Evolutionary conservation across 2,113 vertebrate genomes (phyloP).

Genomic region (Cynopterus brachyotis): DNA sequence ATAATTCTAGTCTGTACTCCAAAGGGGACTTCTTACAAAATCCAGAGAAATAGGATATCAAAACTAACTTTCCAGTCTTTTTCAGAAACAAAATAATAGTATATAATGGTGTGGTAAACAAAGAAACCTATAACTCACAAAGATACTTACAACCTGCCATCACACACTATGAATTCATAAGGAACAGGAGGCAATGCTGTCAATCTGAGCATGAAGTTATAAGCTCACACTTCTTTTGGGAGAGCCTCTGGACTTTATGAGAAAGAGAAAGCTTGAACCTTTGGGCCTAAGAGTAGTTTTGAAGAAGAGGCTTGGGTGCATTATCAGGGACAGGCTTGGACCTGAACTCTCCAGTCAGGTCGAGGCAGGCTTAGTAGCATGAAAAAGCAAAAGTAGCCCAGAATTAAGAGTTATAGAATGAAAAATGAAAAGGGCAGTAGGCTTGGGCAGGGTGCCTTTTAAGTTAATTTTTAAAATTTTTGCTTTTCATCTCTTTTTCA

Average conservation of each 20-base stretch:
- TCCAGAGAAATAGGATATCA: neutral
- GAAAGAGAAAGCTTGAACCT: neutral
- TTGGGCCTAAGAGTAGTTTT: neutral
- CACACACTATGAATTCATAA: fast-evolving
- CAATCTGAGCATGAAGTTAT: neutral
- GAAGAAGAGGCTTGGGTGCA: neutral
- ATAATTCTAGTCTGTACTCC: neutral
- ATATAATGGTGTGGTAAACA: neutral
- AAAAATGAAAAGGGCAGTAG: neutral
- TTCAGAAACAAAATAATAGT: neutral
- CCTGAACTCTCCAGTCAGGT: neutral
- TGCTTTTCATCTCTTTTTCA: neutral
- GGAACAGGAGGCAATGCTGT: neutral
- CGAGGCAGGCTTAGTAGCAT: neutral
- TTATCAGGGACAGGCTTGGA: neutral
- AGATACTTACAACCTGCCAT: neutral
- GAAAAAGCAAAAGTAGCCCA: neutral
- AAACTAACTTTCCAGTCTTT: neutral
- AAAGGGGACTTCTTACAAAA: neutral
- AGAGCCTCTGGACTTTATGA: neutral
- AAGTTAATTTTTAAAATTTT: neutral
- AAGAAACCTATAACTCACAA: neutral
- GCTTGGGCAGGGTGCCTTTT: neutral
- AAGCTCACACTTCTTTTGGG: neutral
- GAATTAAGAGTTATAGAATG: neutral